A percentile compares a stretch with the other conserved stretches of the same genome.
Evolutionary conservation across 2,888 invertebrate genomes (phyloP).

Genomic region (Blera fallax): DNA sequence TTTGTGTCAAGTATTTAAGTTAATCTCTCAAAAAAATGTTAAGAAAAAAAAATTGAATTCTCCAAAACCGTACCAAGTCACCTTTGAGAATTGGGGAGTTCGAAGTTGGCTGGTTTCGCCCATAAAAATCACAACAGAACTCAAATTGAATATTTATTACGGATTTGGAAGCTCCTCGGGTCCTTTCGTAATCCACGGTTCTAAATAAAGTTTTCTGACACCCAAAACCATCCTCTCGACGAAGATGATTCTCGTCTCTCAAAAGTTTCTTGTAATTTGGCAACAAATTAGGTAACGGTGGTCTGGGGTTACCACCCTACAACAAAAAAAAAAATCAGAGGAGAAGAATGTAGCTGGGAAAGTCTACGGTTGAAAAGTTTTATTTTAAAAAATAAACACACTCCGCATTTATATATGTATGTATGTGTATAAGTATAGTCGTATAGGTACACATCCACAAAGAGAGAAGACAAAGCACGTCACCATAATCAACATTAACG

Average conservation of each 20-base stretch:
- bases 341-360: neutral
- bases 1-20: conserved; percentile 59
- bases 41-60: neutral
- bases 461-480: neutral
- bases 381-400: conserved; percentile 1
- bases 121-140: conserved; percentile 54
- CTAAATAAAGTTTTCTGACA: conserved; percentile 21
- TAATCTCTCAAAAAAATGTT: conserved; percentile 48
- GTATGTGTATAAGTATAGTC: neutral
- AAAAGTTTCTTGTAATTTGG: conserved; percentile 45
- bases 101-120: conserved; percentile 10
- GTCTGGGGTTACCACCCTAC: neutral
- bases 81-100: conserved; percentile 6
- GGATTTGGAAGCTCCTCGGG: neutral
- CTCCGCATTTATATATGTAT: neutral
- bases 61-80: neutral
- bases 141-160: conserved; percentile 69
- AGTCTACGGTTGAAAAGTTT: neutral
- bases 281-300: conserved; percentile 38
- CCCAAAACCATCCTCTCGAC: neutral
- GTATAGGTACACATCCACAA: too few relatives aligned
- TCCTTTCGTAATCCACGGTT: neutral
- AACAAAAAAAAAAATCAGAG: neutral
- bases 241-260: neutral
- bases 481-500: conserved; percentile 28